Evolutionary conservation across 2,888 invertebrate species (phyloP).

Genomic region (Oscheius onirici): DNA sequence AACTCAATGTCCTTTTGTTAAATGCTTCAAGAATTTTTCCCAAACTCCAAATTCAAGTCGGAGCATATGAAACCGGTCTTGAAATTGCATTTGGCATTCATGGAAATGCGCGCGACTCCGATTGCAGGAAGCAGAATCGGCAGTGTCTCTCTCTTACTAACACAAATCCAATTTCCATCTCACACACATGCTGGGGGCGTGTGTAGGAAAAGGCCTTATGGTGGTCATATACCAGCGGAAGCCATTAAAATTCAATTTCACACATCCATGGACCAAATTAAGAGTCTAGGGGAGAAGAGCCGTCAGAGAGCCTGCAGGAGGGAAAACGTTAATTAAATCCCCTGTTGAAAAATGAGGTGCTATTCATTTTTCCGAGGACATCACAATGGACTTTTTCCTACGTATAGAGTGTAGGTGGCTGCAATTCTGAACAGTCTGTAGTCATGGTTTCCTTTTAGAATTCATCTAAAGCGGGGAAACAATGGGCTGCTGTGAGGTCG

Average conservation of each 20-base stretch:
- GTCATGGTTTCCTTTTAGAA: too few species aligned
- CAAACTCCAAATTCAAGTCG: too few species aligned
- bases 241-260: conserved; percentile 11
- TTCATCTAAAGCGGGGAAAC: background rate
- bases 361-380: too few species aligned
- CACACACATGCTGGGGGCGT: background rate
- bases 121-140: conserved; percentile 17
- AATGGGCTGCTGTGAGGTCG: background rate
- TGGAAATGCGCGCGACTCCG: conserved; percentile 29
- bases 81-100: conserved; percentile 27
- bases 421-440: too few species aligned
- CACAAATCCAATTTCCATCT: background rate
- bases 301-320: too few species aligned
- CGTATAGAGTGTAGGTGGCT: too few species aligned
- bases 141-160: too few species aligned
- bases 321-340: background rate
- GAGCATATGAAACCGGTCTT: conserved; percentile 6
- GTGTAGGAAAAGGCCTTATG: background rate
- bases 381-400: too few species aligned
- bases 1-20: too few species aligned
- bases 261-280: background rate
- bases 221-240: background rate
- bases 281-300: background rate
- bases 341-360: background rate
- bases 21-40: too few species aligned